Evolutionary conservation across 2,113 vertebrate genomes (phyloP).

Genomic region (Lagopus leucura): DNA sequence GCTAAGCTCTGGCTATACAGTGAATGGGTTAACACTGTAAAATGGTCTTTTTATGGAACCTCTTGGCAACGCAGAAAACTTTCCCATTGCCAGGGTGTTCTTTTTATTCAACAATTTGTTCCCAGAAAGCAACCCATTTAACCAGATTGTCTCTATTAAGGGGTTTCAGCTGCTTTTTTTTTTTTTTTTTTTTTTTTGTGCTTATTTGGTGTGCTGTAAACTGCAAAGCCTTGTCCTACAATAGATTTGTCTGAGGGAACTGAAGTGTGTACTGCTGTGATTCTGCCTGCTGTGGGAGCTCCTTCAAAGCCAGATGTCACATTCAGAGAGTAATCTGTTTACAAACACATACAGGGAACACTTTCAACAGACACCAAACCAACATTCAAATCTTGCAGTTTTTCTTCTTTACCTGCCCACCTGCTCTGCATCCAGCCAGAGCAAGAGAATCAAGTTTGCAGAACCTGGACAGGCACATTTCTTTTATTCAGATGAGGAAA

Average conservation of each 20-base stretch:
- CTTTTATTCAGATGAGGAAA: not conserved
- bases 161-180: slow-evolving; percentile 56
- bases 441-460: not conserved
- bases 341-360: slow-evolving; percentile 14
- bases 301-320: slow-evolving; percentile 53
- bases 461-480: not conserved
- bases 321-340: slow-evolving; percentile 41
- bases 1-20: not conserved
- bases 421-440: not conserved
- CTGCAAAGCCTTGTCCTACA: slow-evolving; percentile 6
- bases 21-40: not conserved
- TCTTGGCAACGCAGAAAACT: slow-evolving; percentile 21
- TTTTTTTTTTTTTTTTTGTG: slow-evolving; percentile 54
- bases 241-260: slow-evolving; percentile 33
- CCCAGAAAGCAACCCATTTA: slow-evolving; percentile 68
- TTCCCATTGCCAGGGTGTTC: slow-evolving; percentile 17
- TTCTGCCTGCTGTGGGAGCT: slow-evolving; percentile 52
- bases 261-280: slow-evolving; percentile 51
- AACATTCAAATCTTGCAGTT: not conserved
- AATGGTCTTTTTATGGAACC: slow-evolving; percentile 14
- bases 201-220: slow-evolving; percentile 26
- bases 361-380: not conserved
- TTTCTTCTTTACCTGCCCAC: not conserved
- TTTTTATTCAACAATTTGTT: slow-evolving; percentile 53
- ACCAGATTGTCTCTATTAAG: slow-evolving; percentile 71